Conservation (phyloP, 2,888 invertebrate genomes). For the Seira ritae region DNA sequence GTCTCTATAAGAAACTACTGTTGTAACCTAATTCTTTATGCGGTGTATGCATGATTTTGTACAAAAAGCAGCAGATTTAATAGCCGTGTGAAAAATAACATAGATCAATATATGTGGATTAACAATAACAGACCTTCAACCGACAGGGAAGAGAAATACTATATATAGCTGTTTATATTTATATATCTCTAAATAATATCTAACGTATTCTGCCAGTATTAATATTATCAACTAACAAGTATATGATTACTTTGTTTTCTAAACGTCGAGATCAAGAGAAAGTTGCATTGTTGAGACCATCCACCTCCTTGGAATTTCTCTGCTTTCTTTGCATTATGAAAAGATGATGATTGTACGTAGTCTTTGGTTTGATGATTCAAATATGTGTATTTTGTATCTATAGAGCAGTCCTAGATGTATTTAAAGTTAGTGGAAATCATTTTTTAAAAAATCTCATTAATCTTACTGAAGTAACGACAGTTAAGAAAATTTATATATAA, state of each 20-base stretch:
- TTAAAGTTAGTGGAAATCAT: neutral
- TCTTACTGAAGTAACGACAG: constrained; percentile 19
- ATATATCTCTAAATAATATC: constrained; percentile 21
- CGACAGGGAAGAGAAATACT: neutral
- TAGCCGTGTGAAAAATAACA: constrained; percentile 1
- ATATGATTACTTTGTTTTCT: too few relatives aligned
- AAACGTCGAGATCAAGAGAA: neutral
- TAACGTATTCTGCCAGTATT: constrained; percentile 60
- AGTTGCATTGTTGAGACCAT: too few relatives aligned
- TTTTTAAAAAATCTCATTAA: constrained; percentile 40
- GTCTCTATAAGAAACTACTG: too few relatives aligned
- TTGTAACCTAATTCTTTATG: too few relatives aligned
- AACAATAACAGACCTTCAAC: neutral
- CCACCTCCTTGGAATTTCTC: too few relatives aligned
- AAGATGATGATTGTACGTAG: too few relatives aligned
- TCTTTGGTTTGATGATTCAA: too few relatives aligned
- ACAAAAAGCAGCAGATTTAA: neutral
- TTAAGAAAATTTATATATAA: constrained; percentile 11
- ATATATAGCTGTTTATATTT: constrained; percentile 18
- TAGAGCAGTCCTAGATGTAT: neutral
- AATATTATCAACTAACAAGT: constrained; percentile 17
- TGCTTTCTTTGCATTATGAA: too few relatives aligned
- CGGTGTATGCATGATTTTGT: constrained; percentile 14
- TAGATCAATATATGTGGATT: neutral
- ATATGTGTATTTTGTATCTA: constrained; percentile 19